Evolutionary conservation across 2,113 vertebrate species (phyloP), one percentile per base, ranked within the genome.

Genomic region (Limanda limanda): DNA sequence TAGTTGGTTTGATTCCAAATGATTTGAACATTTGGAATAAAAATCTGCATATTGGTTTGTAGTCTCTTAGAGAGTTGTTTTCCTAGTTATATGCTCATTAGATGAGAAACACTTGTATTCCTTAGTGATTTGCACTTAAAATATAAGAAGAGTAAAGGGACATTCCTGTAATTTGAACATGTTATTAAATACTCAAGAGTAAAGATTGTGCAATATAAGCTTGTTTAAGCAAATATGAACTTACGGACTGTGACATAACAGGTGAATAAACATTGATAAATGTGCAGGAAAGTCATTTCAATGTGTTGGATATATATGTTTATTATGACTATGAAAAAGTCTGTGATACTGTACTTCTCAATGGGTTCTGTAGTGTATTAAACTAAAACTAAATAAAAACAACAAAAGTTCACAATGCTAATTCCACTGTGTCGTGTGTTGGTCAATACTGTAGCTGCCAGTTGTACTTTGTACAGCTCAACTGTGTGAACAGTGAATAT

Each of bases 341-440:
- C 61, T 31, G 54, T 35, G 17, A 60, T 40, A 55, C 12, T 78
- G 45, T 57, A 40, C 42, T 70, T 23, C 31, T 67, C 18, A 47
- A 13, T 23, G 17, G 51, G 14, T 54, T 10, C 51, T 54, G 51
- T 54, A 54, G 20, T 21, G 51, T 54, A 10, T n/a, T 35, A 57
- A 63, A 66, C 71, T 20, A 42, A 57, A 62, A 66, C 71, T 20
- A 51, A 51, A 51, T 51, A 20, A 51, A 51, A 51, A 35, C 52
- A 82, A 74, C 82, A 82, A 84, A 88, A 55, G 27, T 60, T 17
- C 52, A 37, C 20, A 24, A 68, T 1, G 24, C 5, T 24, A 37
- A 66, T 21, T 54, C 17, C 21, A 35, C 14, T 18, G 45, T 70
- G 23, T 81, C 42, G 21, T 20, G n/a, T 61, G 20, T 57, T 75